phyloP scores from a whole-genome alignment of 2,113 vertebrate species.

The Ifrita kowaldi region DNA sequence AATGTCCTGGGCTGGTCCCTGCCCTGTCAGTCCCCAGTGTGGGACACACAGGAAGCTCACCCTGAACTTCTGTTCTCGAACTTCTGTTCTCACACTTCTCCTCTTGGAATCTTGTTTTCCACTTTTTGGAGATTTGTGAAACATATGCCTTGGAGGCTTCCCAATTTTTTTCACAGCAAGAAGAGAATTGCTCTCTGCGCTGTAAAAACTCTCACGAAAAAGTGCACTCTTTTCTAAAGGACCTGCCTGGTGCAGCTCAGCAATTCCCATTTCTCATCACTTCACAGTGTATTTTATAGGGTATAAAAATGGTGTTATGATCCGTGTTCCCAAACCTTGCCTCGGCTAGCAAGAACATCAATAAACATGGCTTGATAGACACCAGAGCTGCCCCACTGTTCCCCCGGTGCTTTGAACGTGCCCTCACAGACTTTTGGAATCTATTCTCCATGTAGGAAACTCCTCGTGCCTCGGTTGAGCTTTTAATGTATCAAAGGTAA shows the following conservation, averaged over 20 bases:
- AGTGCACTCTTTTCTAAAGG: not conserved
- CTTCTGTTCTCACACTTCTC: constrained; percentile 40
- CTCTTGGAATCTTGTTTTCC: constrained; percentile 45
- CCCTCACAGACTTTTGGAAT: not conserved
- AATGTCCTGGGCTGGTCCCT: not conserved
- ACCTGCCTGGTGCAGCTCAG: constrained; percentile 24
- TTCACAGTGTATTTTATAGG: constrained; percentile 51
- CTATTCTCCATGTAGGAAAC: not conserved
- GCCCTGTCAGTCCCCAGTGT: not conserved
- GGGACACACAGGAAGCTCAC: not conserved
- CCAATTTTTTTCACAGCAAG: constrained; percentile 31
- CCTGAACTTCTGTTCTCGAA: constrained; percentile 9
- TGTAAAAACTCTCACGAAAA: constrained; percentile 32
- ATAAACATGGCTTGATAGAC: constrained; percentile 50
- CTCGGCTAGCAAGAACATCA: constrained; percentile 41
- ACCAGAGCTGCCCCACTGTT: not conserved
- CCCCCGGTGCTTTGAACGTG: not conserved
- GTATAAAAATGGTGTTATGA: constrained; percentile 59
- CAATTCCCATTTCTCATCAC: constrained; percentile 30
- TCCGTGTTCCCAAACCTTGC: constrained; percentile 55
- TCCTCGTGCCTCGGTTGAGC: not conserved
- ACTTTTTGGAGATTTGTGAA: constrained; percentile 46
- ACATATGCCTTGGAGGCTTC: constrained; percentile 53
- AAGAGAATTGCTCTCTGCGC: not conserved
- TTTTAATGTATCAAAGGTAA: not conserved